Base-by-base conservation (phyloP, 2,113 vertebrate species). In the Coregonus clupeaformis region DNA sequence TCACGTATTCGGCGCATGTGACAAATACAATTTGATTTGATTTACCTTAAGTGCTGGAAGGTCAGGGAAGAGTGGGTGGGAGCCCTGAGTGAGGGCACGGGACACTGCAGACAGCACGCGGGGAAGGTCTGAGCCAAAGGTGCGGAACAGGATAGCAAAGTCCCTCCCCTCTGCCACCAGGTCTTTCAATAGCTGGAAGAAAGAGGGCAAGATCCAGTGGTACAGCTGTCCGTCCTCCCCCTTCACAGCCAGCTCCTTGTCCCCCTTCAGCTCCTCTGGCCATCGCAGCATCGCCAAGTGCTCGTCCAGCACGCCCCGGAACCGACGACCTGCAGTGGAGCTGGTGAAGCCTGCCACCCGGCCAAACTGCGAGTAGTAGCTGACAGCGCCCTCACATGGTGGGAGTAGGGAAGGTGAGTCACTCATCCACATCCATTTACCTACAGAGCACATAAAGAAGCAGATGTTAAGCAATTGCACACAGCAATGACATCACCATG, bases 391-490 rank as follows among this genome's bases (percentile, higher is more conserved):
- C 3, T 88, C 81, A 36, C 90, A 91, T 0, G 96, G 96, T 0
- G 94, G 91, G 0, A 77, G 64, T 64, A 96, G 83, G 1, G 95
- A 96, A 1, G 94, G 92, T 0, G 75, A 71, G 47, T 95, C 93
- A 22, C 94, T 95, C 71, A 93, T 76, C 95, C 96, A 96, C 65
- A 94, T 92, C 96, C 96, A 97, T 76, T 90, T 87, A n/a, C 96
- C 96, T 97, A 83, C 75, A 47, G 24, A 49, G 76, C 47, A 29
- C 16, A 14, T 29, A n/a, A 52, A 32, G 60, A 52, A 30, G 62
- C 6, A 42, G 12, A 7, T 3, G 7, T 24, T 24, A 49, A 32
- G 9, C 16, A 47, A n/a, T 60, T 9, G 16, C 57, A 22, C 57
- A 22, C 57, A 60, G 5, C n/a, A 60, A 60, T 22, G n/a, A 9